These are phyloP conservation scores for Athalia rosae DNA, from an alignment of 2,888 invertebrate species.

Conservation along the genomic window DNA sequence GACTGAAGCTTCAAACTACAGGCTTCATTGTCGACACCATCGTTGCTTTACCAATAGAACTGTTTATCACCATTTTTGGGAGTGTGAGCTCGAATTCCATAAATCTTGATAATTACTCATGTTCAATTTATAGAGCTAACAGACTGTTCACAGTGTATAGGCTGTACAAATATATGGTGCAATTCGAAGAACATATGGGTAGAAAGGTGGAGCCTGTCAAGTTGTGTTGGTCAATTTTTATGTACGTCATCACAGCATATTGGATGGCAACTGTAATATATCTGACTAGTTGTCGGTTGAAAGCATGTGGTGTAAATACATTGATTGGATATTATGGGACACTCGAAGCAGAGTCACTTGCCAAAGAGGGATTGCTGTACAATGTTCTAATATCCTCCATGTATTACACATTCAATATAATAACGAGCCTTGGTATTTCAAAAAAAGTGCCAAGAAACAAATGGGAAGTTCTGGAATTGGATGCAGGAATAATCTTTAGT, in stretches of 20 bases:
- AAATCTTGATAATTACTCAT: conserved; percentile 68
- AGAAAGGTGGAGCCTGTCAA: conserved; percentile 40
- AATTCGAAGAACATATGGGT: conserved; percentile 72
- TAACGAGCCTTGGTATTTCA: conserved; percentile 27
- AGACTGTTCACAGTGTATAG: conserved; percentile 76
- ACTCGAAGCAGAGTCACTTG: neutral
- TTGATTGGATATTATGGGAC: conserved; percentile 28
- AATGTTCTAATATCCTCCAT: conserved; percentile 10
- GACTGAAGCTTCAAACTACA: conserved; percentile 17
- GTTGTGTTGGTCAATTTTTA: conserved; percentile 27
- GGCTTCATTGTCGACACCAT: conserved; percentile 30
- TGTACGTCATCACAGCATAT: conserved; percentile 16
- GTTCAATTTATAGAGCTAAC: conserved; percentile 75
- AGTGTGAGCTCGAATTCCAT: neutral
- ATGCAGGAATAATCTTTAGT: conserved; percentile 33
- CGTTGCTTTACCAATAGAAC: conserved; percentile 30
- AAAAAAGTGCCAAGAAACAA: neutral
- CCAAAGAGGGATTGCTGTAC: conserved; percentile 2
- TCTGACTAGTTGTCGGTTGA: conserved; percentile 9
- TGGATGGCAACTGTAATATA: conserved; percentile 19
- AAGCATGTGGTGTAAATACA: neutral
- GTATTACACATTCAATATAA: conserved; percentile 16
- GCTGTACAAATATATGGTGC: conserved; percentile 74
- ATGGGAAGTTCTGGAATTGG: conserved; percentile 16
- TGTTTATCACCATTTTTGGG: conserved; percentile 10